Evolutionary conservation across 2,888 invertebrate species (phyloP), one percentile per base, ranked within the genome.

Genomic region (Spilosoma lubricipeda): DNA sequence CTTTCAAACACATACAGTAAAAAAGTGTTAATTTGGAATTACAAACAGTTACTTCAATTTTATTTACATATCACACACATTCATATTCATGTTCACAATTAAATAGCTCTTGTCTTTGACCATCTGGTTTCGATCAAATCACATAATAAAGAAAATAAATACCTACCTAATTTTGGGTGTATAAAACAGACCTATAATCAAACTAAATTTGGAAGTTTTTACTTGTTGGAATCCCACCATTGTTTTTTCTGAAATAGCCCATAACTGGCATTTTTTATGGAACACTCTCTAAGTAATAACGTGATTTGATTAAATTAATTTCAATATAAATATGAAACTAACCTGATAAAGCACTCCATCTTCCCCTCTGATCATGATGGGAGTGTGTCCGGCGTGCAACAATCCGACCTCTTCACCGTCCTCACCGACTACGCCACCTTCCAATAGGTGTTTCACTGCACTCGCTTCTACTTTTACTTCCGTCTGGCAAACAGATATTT

Each of bases 271-370:
- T 7, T 39, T 39, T 39, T 5, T 39, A 39, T 7, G 39, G 3
- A 3, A 39, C 9, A 39, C 39, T n/a, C n/a, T 56, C 9, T 27
- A 59, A 59, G 13, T 56, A n/a, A 56, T 5, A 27, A 27, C 1
- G 13, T 59, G 0, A 59, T 59, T 11, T 23, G n/a, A 13, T 27
- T 8, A 59, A 59, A 27, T 59, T 11, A 27, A 27, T 4, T 27
- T 59, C 15, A 59, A 27, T 13, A 11, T 39, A 48, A 42, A 67
- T 27, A 36, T 33, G 15, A 23, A 48, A 30, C 30, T 77, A 80
- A 97, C 97, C 94, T 97, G 97, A 90, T 97, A 98, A 18, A 98
- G 96, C 1, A 97, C 97, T n/a, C 98, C 98, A 87, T 98, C 98
- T 84, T 98, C 98, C 0, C 98, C 98, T 0, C 98, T 97, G 64